A percentile compares a stretch with the other conserved stretches of the same genome.
phyloP scores from a whole-genome alignment of 2,888 invertebrate genomes.

The Calliphora vomitoria region DNA sequence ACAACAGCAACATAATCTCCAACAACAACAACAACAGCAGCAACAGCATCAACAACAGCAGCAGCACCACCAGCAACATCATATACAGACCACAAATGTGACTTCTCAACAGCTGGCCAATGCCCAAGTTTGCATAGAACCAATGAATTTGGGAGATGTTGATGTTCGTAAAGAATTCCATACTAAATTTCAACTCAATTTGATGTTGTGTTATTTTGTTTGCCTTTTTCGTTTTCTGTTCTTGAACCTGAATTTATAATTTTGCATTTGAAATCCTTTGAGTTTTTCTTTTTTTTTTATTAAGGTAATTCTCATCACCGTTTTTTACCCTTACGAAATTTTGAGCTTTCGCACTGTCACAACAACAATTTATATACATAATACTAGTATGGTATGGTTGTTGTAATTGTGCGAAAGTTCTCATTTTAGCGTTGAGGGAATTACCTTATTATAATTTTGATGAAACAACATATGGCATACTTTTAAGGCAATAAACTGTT shows the following conservation, averaged over 20 bases:
- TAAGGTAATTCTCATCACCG: background rate
- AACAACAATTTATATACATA: no score
- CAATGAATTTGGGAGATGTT: slow-evolving; percentile 90
- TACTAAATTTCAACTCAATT: slow-evolving; percentile 32
- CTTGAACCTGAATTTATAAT: slow-evolving; percentile 31
- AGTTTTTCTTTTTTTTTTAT: slow-evolving; percentile 30
- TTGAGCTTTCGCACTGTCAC: no score
- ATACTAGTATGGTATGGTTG: no score
- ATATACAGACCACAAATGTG: slow-evolving; percentile 76
- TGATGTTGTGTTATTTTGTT: slow-evolving; percentile 71
- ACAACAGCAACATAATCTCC: slow-evolving; percentile 60
- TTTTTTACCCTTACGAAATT: no score
- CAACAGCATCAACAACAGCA: slow-evolving; percentile 74
- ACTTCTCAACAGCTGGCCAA: slow-evolving; percentile 84
- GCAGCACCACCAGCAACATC: slow-evolving; percentile 75
- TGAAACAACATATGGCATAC: background rate
- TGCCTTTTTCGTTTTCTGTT: slow-evolving; percentile 69
- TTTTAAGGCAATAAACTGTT: background rate
- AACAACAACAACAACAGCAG: slow-evolving; percentile 73
- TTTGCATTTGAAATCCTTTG: slow-evolving; percentile 13
- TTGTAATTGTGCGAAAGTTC: no score
- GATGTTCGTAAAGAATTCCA: slow-evolving; percentile 87
- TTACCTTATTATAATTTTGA: background rate
- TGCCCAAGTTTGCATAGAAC: slow-evolving; percentile 92
- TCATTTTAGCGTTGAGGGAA: no score